Evolutionary conservation across 2,113 vertebrate genomes (phyloP).

Genomic region (Tetrao urogallus): DNA sequence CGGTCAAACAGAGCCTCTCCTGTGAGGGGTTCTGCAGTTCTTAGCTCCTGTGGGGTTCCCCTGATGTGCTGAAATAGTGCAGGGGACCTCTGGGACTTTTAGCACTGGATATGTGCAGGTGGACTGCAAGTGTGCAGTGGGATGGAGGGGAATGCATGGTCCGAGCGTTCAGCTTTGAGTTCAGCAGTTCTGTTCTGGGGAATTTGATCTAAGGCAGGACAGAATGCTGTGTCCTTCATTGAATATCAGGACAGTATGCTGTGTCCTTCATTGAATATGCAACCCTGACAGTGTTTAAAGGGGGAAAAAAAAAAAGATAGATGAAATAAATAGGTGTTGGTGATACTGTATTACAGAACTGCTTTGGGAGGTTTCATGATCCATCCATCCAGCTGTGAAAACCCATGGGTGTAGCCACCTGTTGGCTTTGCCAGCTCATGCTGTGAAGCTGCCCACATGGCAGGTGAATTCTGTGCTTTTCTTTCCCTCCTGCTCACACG

Average conservation of each 20-base stretch:
- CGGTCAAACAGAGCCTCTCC: background rate
- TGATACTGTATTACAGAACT: background rate
- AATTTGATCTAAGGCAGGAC: background rate
- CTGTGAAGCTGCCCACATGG: background rate
- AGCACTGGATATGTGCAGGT: background rate
- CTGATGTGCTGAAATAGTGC: fast-evolving
- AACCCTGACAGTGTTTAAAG: background rate
- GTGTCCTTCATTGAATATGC: background rate
- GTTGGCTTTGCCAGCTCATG: background rate
- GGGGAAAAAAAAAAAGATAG: background rate
- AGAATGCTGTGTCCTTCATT: background rate
- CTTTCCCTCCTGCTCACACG: background rate
- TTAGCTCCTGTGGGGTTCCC: background rate
- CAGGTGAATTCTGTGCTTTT: background rate
- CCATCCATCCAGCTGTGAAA: background rate
- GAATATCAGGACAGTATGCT: background rate
- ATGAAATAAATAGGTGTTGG: background rate
- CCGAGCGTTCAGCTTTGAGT: background rate
- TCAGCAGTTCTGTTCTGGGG: conserved; percentile 1
- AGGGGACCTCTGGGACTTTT: background rate
- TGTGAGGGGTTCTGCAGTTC: background rate
- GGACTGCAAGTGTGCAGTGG: background rate
- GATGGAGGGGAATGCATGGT: background rate
- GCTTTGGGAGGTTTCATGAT: background rate
- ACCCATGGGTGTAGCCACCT: background rate